Conservation (phyloP, 1,140 invertebrate species). For the Metaphire vulgaris region DNA sequence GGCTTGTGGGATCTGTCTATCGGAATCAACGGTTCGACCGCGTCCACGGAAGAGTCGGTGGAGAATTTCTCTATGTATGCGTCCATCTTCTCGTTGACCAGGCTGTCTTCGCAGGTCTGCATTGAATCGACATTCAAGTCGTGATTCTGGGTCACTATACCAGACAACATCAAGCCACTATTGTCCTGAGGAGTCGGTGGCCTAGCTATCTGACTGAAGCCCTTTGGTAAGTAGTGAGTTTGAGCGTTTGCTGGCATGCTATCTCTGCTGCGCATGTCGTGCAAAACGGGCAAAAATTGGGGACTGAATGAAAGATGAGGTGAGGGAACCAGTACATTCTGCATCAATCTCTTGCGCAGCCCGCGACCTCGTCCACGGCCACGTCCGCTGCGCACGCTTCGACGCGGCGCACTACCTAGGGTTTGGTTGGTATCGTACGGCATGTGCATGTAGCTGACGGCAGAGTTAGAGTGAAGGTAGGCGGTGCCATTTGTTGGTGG, state of each 20-base stretch:
- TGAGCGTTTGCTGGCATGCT: not conserved
- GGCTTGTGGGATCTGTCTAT: conserved; percentile 19
- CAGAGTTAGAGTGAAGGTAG: too few species aligned
- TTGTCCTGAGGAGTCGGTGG: not conserved
- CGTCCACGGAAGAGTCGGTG: not conserved
- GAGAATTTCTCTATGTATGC: not conserved
- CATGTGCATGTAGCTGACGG: not conserved
- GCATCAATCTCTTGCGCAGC: not conserved
- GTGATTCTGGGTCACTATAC: too few species aligned
- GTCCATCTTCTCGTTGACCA: not conserved
- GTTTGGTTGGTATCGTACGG: not conserved
- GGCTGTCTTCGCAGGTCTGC: not conserved
- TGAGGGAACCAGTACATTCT: not conserved
- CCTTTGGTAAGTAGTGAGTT: not conserved
- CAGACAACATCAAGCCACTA: not conserved
- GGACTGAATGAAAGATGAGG: not conserved
- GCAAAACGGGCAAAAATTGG: not conserved
- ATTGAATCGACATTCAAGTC: not conserved
- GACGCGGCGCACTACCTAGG: not conserved
- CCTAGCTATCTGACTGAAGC: not conserved
- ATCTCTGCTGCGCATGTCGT: too few species aligned
- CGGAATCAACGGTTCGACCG: not conserved
- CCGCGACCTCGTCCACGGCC: not conserved
- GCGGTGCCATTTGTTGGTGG: not conserved
- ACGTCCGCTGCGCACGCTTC: not conserved